A percentile compares a stretch with the other conserved stretches of the same genome.
Evolutionary conservation across 2,113 vertebrate genomes (phyloP).

Genomic region (Tympanuchus pallidicinctus): DNA sequence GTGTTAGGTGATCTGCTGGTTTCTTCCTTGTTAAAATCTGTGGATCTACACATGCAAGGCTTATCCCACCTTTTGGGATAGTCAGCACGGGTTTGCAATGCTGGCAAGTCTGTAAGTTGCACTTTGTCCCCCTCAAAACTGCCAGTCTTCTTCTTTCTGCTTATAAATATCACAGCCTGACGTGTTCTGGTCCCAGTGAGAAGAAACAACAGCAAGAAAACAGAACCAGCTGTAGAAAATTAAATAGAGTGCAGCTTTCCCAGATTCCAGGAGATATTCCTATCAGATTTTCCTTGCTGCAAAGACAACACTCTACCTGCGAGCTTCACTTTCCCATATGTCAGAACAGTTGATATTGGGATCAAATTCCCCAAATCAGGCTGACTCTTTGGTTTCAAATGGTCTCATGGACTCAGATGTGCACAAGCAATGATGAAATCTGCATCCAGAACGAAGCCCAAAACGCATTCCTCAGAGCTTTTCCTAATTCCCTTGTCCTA

Average conservation of each 20-base stretch:
- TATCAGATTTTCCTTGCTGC: not conserved
- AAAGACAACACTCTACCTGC: not conserved
- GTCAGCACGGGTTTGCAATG: not conserved
- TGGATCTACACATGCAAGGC: not conserved
- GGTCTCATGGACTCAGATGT: fast-evolving
- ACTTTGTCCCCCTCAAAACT: fast-evolving
- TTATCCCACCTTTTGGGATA: not conserved
- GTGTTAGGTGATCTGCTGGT: not conserved
- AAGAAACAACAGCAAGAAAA: not conserved
- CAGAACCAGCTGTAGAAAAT: not conserved
- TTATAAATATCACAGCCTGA: not conserved
- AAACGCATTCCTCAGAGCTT: fast-evolving
- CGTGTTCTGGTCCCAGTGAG: not conserved
- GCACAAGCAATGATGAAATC: not conserved
- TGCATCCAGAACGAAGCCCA: not conserved
- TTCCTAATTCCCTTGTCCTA: not conserved
- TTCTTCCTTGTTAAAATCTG: not conserved
- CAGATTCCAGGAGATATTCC: not conserved
- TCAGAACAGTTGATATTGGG: not conserved
- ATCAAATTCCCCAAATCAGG: not conserved
- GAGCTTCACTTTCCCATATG: not conserved
- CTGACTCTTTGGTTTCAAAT: not conserved
- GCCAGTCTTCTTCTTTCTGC: not conserved
- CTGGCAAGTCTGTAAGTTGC: not conserved
- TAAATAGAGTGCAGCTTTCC: not conserved